Evolutionary conservation across 2,888 invertebrate species (phyloP), one percentile per base, ranked within the genome.

Genomic region (Diogma glabrata): DNA sequence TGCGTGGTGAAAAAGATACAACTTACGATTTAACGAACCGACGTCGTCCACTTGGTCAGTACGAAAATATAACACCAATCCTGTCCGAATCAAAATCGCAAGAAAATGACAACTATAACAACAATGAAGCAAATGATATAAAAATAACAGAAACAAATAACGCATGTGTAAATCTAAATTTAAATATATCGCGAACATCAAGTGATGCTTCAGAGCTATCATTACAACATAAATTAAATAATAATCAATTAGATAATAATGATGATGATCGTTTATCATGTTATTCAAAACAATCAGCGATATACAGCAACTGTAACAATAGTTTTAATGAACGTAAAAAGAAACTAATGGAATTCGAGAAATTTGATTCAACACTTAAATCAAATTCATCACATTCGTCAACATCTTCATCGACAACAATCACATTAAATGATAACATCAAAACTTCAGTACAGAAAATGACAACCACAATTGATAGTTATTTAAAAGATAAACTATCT

Each of bases 1-100:
- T 90, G 83, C 75, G 88, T 59, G 88, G 88, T 58, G 88, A 87
- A 67, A 75, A 84, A 53, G 82, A 83, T 68, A 79, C 81, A 4
- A 77, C 79, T 58, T 66, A 80, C 59, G 80, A 81, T 64, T 72
- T 78, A 47, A 74, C 76, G 23, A 17, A n/a, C 17, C 30, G 48
- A 8, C 30, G 33, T 7, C 30, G 30, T 1, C 48, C 48, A 20
- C 19, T 20, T 22, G 48, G 60, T 75, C 46, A 46, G 24, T 46
- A 46, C 24, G 46, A 46, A 46, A 46, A 24, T 46, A 24, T 46
- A 24, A 24, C 22, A 46, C 22, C 19, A n/a, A 20, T 30, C 10
- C 24, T 26, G 17, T 23, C 26, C 3, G 19, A 7, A 19, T 28
- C n/a, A 16, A 28, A 47, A 28, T 47, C 47, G 28, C 14, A 28